Evolutionary conservation across 2,888 invertebrate species (phyloP), one percentile per base, ranked within the genome.

Genomic region (Panopea generosa): DNA sequence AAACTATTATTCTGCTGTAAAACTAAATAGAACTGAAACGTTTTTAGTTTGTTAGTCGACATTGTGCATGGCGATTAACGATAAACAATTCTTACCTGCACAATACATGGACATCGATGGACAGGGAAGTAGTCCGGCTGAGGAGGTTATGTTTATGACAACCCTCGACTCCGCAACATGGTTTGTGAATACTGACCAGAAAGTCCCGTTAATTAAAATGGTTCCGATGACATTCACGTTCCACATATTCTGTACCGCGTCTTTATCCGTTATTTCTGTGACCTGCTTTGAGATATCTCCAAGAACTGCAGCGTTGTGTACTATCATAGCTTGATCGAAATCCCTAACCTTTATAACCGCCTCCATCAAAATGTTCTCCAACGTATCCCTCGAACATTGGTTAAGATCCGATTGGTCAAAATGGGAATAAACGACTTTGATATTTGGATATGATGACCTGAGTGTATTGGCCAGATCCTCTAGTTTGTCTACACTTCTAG

Each of bases 251-350:
- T 94, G 94, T 94, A 96, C 94, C 57, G 93, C 93, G 0, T 93
- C 91, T 0, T 95, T 91, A 90, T 96, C 94, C 0, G 94, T 94
- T 90, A 96, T 94, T 43, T 96, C 94, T 20, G 93, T 93, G 0
- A 96, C 95, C 65, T 94, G 93, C 82, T 95, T 94, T 0, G 94
- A 91, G 45, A 96, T 91, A 89, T 96, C 95, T 14, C 98, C 98
- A 26, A 97, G 91, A 0, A 96, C 95, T 0, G 96, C 98, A 4
- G 96, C 97, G 94, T 98, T 98, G 90, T 98, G 98, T 80, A 98
- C 95, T 53, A 98, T 94, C 4, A 97, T 90, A 4, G 95, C 95
- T 50, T 95, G 94, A 45, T 95, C 94, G 88, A 96, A 96, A 50
- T 84, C 82, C 2, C 22, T n/a, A 2, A 72, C 22, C n/a, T 60